Conservation (phyloP, 2,797 vertebrate species). For the Typhlichthys eigenmanni region DNA sequence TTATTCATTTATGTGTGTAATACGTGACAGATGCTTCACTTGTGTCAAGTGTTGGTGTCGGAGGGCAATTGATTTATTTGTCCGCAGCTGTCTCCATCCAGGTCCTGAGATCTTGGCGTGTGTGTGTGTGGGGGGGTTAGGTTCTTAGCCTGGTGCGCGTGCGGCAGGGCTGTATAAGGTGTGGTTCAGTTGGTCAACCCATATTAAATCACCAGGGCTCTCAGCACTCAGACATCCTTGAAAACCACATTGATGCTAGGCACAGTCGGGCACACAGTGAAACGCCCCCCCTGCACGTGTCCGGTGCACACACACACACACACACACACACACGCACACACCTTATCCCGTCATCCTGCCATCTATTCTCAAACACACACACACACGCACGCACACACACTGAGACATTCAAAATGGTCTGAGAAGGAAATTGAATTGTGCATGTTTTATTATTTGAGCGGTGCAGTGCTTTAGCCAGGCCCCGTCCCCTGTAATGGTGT, state of each 20-base stretch:
- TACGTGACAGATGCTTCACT: constrained; percentile 66
- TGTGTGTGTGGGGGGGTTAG: constrained; percentile 22
- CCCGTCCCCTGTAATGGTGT: constrained; percentile 78
- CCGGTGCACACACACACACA: constrained; percentile 11
- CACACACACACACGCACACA: constrained; percentile 28
- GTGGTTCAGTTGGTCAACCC: constrained; percentile 75
- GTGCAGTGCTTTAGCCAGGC: constrained; percentile 80
- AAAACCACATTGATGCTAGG: constrained; percentile 60
- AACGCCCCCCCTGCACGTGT: not conserved
- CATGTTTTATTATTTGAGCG: constrained; percentile 88
- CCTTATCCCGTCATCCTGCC: constrained; percentile 37
- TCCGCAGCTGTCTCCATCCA: constrained; percentile 54
- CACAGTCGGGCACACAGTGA: too few species aligned
- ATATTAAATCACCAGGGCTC: constrained; percentile 73
- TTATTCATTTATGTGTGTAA: not conserved
- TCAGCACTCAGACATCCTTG: constrained; percentile 70
- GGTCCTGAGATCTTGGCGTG: too few species aligned
- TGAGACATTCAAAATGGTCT: constrained; percentile 71
- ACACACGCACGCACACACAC: constrained; percentile 19
- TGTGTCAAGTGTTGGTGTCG: constrained; percentile 57
- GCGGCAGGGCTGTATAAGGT: constrained; percentile 53
- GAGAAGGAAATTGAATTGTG: constrained; percentile 82
- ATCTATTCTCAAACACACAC: constrained; percentile 21
- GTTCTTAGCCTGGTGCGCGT: constrained; percentile 54
- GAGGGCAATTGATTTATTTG: constrained; percentile 73